These are phyloP conservation scores for Hydrochoerus hydrochaeris DNA, from an alignment of 2,113 vertebrate genomes.

Conservation along the genomic window DNA sequence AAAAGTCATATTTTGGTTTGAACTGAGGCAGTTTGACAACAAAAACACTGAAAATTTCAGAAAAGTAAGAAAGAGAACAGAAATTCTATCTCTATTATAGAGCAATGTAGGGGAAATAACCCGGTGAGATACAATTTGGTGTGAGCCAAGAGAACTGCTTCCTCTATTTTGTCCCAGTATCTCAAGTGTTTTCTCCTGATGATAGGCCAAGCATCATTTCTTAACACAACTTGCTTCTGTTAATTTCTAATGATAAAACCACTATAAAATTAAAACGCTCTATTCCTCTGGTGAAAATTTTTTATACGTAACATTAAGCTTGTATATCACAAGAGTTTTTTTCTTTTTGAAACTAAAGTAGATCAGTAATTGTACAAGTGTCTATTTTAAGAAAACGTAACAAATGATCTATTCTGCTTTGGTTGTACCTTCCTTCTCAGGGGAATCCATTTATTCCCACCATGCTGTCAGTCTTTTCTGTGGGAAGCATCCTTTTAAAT, in stretches of 20 bases:
- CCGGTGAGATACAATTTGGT: not conserved
- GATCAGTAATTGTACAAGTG: not conserved
- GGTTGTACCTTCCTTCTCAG: not conserved
- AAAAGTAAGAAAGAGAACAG: not conserved
- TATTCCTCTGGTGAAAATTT: slow-evolving; percentile 38
- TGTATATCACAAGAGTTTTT: not conserved
- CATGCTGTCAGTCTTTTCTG: slow-evolving; percentile 26
- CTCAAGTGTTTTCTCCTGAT: slow-evolving; percentile 32
- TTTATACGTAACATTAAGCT: not conserved
- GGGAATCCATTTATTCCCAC: not conserved
- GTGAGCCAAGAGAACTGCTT: not conserved
- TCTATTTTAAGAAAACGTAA: slow-evolving; percentile 40
- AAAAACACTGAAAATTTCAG: slow-evolving; percentile 57
- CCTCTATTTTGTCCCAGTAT: not conserved
- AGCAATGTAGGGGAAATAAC: not conserved
- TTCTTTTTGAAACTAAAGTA: not conserved
- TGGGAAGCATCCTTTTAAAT: slow-evolving; percentile 18
- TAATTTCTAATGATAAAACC: slow-evolving; percentile 46
- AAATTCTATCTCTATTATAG: slow-evolving; percentile 1
- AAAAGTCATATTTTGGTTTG: slow-evolving; percentile 26
- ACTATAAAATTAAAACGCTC: slow-evolving; percentile 30
- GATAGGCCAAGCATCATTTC: slow-evolving; percentile 12
- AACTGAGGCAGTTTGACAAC: not conserved
- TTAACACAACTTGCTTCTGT: slow-evolving; percentile 5
- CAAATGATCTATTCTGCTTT: slow-evolving; percentile 34